Conservation (phyloP, 2,888 invertebrate genomes). For the Catocala fraxini region DNA sequence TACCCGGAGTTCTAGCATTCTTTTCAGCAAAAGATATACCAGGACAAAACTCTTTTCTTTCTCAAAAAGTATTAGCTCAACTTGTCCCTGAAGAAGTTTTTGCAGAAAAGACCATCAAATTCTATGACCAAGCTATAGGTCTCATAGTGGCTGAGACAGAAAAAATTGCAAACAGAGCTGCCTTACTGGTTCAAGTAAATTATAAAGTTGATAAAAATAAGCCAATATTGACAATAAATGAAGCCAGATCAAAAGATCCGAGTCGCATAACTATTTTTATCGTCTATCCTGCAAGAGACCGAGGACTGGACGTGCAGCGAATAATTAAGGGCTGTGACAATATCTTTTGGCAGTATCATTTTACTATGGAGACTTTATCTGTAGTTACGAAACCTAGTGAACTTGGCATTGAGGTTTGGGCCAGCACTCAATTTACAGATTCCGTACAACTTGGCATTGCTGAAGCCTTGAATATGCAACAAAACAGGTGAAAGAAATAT, state of each 20-base stretch:
- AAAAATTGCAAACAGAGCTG: constrained; percentile 82
- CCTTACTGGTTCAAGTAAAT: constrained; percentile 82
- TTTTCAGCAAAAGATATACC: constrained; percentile 90
- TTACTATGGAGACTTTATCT: constrained; percentile 89
- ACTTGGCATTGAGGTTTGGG: constrained; percentile 88
- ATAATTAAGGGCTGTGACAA: constrained; percentile 87
- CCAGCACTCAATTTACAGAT: constrained; percentile 87
- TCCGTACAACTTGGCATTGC: constrained; percentile 82
- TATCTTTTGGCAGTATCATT: constrained; percentile 88
- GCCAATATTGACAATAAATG: constrained; percentile 57
- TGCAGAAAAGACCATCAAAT: constrained; percentile 83
- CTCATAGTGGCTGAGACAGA: constrained; percentile 88
- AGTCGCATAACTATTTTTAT: constrained; percentile 59
- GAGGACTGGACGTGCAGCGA: constrained; percentile 74
- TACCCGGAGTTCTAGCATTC: constrained; percentile 90
- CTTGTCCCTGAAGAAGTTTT: constrained; percentile 72
- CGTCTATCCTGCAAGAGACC: constrained; percentile 64
- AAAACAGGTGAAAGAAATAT: constrained; percentile 74
- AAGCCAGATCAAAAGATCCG: constrained; percentile 64
- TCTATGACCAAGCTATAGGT: constrained; percentile 90
- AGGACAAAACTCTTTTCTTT: constrained; percentile 87
- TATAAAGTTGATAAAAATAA: constrained; percentile 75
- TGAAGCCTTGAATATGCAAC: constrained; percentile 79
- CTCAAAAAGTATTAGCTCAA: constrained; percentile 51
- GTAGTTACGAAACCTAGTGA: constrained; percentile 88